Conservation (phyloP, 2,888 invertebrate genomes). For the Dynastes tityus region DNA sequence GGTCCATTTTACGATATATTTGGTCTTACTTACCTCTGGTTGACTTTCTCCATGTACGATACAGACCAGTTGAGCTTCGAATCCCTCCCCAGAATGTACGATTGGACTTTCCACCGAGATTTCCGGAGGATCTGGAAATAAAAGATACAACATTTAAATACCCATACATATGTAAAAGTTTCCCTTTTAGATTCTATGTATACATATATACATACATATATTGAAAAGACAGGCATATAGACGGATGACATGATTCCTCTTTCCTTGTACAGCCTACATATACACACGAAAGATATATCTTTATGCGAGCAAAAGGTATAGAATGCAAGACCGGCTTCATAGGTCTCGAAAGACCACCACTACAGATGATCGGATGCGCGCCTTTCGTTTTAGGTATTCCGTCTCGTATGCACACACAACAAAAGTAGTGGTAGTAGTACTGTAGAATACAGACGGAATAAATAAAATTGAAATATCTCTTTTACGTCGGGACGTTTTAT, state of each 20-base stretch:
- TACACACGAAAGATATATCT: too few species aligned
- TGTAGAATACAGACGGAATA: not conserved
- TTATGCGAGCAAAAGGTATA: too few species aligned
- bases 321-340: too few species aligned
- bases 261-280: too few species aligned
- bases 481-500: constrained; percentile 13
- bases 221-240: not conserved
- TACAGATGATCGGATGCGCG: not conserved
- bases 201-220: not conserved
- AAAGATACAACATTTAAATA: constrained; percentile 54
- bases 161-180: not conserved
- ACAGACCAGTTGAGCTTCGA: constrained; percentile 79
- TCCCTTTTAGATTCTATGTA: not conserved
- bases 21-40: constrained; percentile 74
- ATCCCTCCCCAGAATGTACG: constrained; percentile 79
- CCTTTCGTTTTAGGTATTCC: constrained; percentile 1
- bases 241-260: too few species aligned
- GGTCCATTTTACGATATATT: too few species aligned
- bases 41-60: constrained; percentile 80
- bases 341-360: too few species aligned
- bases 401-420: not conserved
- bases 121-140: constrained; percentile 75
- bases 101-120: constrained; percentile 77
- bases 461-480: constrained; percentile 30
- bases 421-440: not conserved